phyloP scores from a whole-genome alignment of 2,888 invertebrate genomes.

The Xestia xanthographa region DNA sequence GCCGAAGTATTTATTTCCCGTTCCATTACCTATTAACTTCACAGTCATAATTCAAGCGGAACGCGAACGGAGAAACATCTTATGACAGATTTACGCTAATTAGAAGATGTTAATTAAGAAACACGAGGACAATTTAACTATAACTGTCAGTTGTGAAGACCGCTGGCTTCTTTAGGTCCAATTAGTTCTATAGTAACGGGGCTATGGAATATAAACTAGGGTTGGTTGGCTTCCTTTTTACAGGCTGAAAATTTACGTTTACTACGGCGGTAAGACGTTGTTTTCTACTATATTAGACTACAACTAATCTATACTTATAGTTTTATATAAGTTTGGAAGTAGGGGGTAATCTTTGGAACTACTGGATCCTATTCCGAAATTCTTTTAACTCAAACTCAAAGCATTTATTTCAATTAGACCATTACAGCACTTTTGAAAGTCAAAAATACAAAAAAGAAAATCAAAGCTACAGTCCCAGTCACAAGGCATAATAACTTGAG shows the following conservation, averaged over 20 bases:
- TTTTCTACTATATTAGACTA: neutral
- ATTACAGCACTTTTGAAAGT: no score
- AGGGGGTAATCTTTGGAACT: neutral
- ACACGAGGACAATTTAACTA: constrained; percentile 67
- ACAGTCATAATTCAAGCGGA: constrained; percentile 7
- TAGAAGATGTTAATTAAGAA: constrained; percentile 71
- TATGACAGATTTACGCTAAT: constrained; percentile 73
- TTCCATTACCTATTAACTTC: neutral
- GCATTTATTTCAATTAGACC: no score
- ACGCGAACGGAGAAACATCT: constrained; percentile 39
- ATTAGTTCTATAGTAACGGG: constrained; percentile 29
- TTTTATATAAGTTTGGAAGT: no score
- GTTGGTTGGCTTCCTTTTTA: constrained; percentile 2
- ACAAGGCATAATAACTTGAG: no score
- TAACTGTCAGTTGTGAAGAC: constrained; percentile 59
- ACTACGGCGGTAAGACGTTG: neutral
- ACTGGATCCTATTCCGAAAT: neutral
- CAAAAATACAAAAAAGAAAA: no score
- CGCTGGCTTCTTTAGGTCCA: constrained; percentile 28
- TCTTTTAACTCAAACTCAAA: no score
- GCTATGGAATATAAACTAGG: constrained; percentile 24
- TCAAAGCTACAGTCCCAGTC: no score
- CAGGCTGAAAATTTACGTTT: neutral
- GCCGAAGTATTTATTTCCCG: neutral
- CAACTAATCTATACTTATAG: neutral